Evolutionary conservation across 2,797 vertebrate genomes (phyloP).

Genomic region (Lophius americanus): DNA sequence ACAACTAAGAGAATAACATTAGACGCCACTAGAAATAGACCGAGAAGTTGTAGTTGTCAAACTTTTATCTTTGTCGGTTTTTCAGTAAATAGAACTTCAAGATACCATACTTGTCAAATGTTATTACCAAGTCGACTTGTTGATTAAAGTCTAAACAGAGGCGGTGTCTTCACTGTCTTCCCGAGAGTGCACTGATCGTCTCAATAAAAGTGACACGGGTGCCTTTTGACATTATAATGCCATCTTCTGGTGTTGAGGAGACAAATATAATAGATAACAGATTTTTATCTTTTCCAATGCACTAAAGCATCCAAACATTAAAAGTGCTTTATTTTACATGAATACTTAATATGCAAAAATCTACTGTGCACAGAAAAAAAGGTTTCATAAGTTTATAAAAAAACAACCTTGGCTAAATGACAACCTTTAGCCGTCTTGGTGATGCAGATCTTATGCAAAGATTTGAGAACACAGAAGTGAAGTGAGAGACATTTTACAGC

Average conservation of each 20-base stretch:
- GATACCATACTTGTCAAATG: constrained; percentile 17
- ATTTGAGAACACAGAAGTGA: constrained; percentile 67
- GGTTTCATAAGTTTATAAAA: constrained; percentile 36
- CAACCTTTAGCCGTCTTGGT: constrained; percentile 39
- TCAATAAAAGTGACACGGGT: constrained; percentile 30
- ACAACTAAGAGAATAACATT: constrained; percentile 3
- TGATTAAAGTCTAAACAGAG: constrained; percentile 47
- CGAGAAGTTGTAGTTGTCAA: constrained; percentile 16
- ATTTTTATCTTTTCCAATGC: neutral
- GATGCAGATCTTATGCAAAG: constrained; percentile 57
- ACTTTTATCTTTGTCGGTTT: constrained; percentile 34
- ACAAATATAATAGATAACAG: constrained; percentile 10
- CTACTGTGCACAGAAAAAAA: constrained; percentile 3
- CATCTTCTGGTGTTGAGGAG: constrained; percentile 56
- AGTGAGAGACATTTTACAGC: constrained; percentile 78
- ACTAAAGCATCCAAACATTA: neutral
- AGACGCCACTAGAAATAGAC: constrained; percentile 26
- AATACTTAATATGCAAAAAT: neutral
- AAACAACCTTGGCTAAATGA: constrained; percentile 35
- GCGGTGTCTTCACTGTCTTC: constrained; percentile 44
- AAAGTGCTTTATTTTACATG: neutral
- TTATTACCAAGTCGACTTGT: constrained; percentile 30
- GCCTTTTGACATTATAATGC: constrained; percentile 51
- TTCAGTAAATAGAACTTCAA: constrained; percentile 49
- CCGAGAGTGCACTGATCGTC: constrained; percentile 32